A percentile compares a stretch with the other conserved stretches of the same genome.
Conservation (phyloP, 2,888 invertebrate species). For the Galeopsomyia nigrocyanea region DNA sequence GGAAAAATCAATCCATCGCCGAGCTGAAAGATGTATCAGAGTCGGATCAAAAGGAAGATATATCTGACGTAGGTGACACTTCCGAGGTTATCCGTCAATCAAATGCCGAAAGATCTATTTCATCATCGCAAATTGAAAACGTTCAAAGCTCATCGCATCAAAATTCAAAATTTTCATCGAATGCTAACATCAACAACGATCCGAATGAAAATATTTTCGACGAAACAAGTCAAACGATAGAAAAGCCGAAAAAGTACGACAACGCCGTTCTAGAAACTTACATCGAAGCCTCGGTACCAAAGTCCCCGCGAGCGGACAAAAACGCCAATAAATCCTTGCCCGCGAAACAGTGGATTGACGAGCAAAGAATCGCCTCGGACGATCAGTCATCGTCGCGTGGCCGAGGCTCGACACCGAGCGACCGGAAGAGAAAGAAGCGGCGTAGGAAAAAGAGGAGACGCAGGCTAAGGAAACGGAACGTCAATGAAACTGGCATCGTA, state of each 20-base stretch:
- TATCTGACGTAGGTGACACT: background rate
- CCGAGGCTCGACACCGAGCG: background rate
- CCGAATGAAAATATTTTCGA: no score
- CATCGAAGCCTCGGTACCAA: background rate
- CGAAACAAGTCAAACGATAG: no score
- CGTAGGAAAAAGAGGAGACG: slow-evolving; percentile 24
- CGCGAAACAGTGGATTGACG: slow-evolving; percentile 4
- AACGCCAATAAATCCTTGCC: background rate
- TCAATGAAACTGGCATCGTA: background rate
- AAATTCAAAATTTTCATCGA: no score
- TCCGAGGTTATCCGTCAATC: background rate
- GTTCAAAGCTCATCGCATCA: no score
- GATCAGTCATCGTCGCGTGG: slow-evolving; percentile 19
- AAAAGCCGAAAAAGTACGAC: slow-evolving; percentile 9
- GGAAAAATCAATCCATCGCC: background rate
- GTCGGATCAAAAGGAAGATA: background rate
- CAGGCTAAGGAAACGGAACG: background rate
- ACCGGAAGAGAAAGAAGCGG: slow-evolving; percentile 21
- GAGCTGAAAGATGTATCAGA: background rate
- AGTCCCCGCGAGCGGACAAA: background rate
- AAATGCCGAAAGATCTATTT: no score
- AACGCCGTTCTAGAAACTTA: background rate
- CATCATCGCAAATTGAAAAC: no score
- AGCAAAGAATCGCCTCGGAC: slow-evolving; percentile 11
- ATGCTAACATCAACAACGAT: no score